phyloP scores from a whole-genome alignment of 2,797 vertebrate species.

The Hipposideros larvatus region DNA sequence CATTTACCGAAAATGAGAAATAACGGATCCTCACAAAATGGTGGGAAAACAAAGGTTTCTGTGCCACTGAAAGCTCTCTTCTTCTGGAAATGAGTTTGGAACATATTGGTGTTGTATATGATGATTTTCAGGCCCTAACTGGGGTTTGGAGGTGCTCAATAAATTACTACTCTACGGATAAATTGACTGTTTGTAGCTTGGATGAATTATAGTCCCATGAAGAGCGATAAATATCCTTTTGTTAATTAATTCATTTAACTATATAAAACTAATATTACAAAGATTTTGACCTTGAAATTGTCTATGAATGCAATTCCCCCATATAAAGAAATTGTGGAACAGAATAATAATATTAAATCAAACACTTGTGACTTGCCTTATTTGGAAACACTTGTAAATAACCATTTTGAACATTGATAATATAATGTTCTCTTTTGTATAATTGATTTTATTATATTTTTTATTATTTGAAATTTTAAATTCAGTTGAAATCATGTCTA shows the following conservation, averaged over 20 bases:
- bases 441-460: background rate
- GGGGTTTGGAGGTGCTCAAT: background rate
- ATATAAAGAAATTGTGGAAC: background rate
- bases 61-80: background rate
- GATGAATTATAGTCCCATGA: conserved; percentile 28
- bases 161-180: background rate
- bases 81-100: background rate
- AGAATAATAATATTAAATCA: conserved; percentile 38
- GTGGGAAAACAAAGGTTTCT: background rate
- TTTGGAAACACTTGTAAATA: background rate
- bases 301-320: background rate
- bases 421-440: background rate
- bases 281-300: conserved; percentile 58
- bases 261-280: conserved; percentile 10
- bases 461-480: conserved; percentile 49
- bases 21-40: background rate
- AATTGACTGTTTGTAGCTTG: background rate
- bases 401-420: conserved; percentile 40
- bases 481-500: background rate
- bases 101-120: background rate
- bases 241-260: conserved; percentile 45
- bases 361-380: background rate
- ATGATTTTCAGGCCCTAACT: background rate
- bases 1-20: conserved; percentile 15
- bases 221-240: conserved; percentile 44